Percentiles rank a stretch among this genome's conserved stretches.
Evolutionary conservation across 2,797 vertebrate species (phyloP).

Genomic region (Pyrocephalus nanus): DNA sequence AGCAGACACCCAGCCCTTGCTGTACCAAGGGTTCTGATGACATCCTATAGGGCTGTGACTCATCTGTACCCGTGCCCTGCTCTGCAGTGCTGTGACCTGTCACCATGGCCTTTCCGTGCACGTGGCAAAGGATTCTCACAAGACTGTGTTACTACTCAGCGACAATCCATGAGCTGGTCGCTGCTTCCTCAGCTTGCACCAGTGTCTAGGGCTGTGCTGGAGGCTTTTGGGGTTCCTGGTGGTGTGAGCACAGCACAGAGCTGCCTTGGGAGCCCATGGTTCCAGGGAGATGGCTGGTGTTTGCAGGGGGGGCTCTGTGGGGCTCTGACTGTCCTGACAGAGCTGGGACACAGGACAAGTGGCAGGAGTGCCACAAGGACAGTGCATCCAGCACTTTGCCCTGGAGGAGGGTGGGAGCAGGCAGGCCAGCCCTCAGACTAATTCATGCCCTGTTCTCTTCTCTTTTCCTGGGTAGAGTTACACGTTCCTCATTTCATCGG

Average conservation of each 20-base stretch:
- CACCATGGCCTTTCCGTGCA: neutral
- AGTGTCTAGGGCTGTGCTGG: neutral
- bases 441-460: neutral
- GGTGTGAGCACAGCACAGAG: neutral
- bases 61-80: neutral
- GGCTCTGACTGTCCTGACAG: neutral
- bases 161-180: neutral
- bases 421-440: neutral
- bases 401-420: neutral
- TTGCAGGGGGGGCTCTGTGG: neutral
- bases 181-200: neutral
- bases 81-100: neutral
- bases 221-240: neutral
- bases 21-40: neutral
- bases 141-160: neutral
- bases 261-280: neutral
- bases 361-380: neutral
- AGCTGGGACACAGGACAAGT: neutral
- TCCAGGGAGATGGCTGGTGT: neutral
- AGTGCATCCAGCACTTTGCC: neutral
- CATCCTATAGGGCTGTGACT: neutral
- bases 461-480: conserved; percentile 80
- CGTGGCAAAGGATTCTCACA: neutral
- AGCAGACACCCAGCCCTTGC: neutral
- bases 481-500: conserved; percentile 91